Conservation (phyloP, 2,797 vertebrate genomes). For the Rousettus madagascariensis region DNA sequence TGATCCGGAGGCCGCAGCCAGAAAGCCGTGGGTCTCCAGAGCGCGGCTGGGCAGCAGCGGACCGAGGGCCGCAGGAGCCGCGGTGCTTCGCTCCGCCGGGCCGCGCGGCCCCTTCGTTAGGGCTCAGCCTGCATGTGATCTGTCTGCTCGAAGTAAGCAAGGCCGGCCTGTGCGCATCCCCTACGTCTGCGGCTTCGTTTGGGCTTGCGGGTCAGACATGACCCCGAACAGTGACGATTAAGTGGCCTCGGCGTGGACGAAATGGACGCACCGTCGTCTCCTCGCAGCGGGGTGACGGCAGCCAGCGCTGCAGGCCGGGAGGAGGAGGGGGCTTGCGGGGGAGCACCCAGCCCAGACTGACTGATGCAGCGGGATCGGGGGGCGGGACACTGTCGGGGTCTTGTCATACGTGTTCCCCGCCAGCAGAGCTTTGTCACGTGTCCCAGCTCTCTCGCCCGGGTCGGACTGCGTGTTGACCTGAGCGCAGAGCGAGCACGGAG, state of each 20-base stretch:
- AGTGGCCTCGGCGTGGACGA: conserved; percentile 73
- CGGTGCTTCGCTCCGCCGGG: conserved; percentile 65
- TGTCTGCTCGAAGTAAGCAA: conserved; percentile 81
- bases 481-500: background rate
- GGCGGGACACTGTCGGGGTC: background rate
- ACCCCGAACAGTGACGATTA: conserved; percentile 83
- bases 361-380: background rate
- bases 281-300: conserved; percentile 71
- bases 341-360: background rate
- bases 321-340: background rate
- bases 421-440: conserved; percentile 5
- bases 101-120: conserved; percentile 80
- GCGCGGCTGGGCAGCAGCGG: conserved; percentile 60
- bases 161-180: conserved; percentile 79
- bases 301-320: conserved; percentile 55
- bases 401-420: background rate
- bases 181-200: conserved; percentile 83
- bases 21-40: background rate
- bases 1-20: background rate
- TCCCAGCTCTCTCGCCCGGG: background rate
- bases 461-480: background rate
- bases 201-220: conserved; percentile 84
- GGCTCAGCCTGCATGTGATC: conserved; percentile 83
- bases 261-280: conserved; percentile 82
- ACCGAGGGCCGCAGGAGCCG: conserved; percentile 58